phyloP scores from a whole-genome alignment of 2,797 vertebrate genomes.

The Serranus cabrilla region DNA sequence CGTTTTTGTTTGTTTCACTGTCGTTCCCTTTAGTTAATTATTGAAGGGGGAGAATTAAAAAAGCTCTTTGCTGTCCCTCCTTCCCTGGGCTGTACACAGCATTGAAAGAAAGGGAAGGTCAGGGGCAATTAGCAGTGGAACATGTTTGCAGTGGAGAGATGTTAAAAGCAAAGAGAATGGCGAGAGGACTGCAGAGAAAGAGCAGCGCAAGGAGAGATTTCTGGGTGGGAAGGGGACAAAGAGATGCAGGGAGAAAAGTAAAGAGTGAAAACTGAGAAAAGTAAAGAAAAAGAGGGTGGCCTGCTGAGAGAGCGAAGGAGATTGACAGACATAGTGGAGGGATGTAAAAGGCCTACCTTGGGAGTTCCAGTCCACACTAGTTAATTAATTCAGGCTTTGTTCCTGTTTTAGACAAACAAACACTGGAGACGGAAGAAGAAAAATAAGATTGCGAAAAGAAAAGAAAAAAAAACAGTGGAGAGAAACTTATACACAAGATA shows the following conservation, averaged over 20 bases:
- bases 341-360: conserved; percentile 64
- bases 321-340: conserved; percentile 68
- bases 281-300: conserved; percentile 51
- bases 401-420: conserved; percentile 75
- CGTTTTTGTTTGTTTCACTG: conserved; percentile 58
- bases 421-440: conserved; percentile 55
- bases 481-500: conserved; percentile 37
- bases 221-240: conserved; percentile 41
- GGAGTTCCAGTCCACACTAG: conserved; percentile 70
- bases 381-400: conserved; percentile 84
- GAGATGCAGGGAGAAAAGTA: conserved; percentile 20
- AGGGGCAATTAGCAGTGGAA: conserved; percentile 56
- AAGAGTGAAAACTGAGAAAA: conserved; percentile 39
- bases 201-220: conserved; percentile 21
- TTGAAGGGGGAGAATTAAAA: conserved; percentile 59
- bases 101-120: conserved; percentile 62
- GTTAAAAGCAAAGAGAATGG: conserved; percentile 42
- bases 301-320: conserved; percentile 62
- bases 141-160: conserved; percentile 38
- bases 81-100: conserved; percentile 38
- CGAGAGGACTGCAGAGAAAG: conserved; percentile 17
- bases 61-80: conserved; percentile 51
- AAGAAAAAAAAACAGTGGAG: conserved; percentile 9
- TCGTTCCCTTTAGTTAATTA: conserved; percentile 69
- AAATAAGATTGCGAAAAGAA: conserved; percentile 37